Evolutionary conservation across 1,140 invertebrate species (phyloP).

Genomic region (Tenebrio molitor): DNA sequence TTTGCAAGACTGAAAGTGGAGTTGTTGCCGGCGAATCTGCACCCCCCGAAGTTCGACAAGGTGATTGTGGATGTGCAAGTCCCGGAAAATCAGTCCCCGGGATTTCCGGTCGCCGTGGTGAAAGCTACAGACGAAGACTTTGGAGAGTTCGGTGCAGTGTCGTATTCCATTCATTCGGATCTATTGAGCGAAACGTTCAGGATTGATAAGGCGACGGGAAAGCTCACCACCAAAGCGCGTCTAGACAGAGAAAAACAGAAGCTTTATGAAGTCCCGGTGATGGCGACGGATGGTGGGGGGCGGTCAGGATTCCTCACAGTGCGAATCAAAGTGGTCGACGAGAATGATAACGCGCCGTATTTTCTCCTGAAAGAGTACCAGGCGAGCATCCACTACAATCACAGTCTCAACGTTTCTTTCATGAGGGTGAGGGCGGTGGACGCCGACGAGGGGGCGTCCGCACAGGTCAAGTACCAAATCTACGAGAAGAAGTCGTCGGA

Average conservation of each 20-base stretch:
- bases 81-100: constrained; percentile 85
- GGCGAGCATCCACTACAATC: constrained; percentile 77
- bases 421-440: constrained; percentile 78
- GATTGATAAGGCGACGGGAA: constrained; percentile 83
- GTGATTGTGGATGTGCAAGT: constrained; percentile 76
- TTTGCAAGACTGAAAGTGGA: constrained; percentile 86
- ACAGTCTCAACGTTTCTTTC: constrained; percentile 75
- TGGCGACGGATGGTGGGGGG: constrained; percentile 89
- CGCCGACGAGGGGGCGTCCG: constrained; percentile 73
- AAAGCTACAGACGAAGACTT: constrained; percentile 86
- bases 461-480: constrained; percentile 76
- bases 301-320: constrained; percentile 84
- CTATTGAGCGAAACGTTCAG: constrained; percentile 82
- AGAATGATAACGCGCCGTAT: constrained; percentile 89
- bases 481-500: constrained; percentile 74
- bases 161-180: constrained; percentile 87
- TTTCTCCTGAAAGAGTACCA: constrained; percentile 88
- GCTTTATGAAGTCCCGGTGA: constrained; percentile 84
- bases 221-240: constrained; percentile 80
- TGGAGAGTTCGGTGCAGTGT: constrained; percentile 83
- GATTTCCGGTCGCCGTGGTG: constrained; percentile 79
- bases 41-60: constrained; percentile 84
- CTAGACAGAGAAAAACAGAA: constrained; percentile 85
- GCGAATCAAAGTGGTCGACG: constrained; percentile 83
- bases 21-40: constrained; percentile 84